phyloP scores from a whole-genome alignment of 2,888 invertebrate species.

The Neria commutata region DNA sequence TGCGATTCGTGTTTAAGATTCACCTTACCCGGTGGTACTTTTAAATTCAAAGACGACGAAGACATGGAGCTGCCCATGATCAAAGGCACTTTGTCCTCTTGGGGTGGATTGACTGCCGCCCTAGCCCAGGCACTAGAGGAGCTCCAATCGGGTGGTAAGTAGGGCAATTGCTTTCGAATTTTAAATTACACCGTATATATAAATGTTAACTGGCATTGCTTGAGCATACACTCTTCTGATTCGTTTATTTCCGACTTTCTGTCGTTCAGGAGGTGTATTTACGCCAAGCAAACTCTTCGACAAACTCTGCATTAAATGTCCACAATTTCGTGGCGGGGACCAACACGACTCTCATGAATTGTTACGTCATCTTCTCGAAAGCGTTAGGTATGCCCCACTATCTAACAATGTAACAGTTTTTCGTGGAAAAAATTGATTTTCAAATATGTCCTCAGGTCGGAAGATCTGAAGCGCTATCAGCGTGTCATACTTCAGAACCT shows the following conservation, averaged over 20 bases:
- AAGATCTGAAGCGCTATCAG: slow-evolving; percentile 81
- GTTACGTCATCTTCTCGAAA: slow-evolving; percentile 86
- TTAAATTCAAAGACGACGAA: slow-evolving; percentile 64
- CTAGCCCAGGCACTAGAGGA: slow-evolving; percentile 74
- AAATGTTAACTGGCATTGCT: too few relatives aligned
- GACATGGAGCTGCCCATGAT: slow-evolving; percentile 70
- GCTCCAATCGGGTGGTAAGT: slow-evolving; percentile 65
- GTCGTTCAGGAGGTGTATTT: slow-evolving; percentile 70
- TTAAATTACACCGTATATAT: too few relatives aligned
- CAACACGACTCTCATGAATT: slow-evolving; percentile 98
- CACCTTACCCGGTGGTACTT: slow-evolving; percentile 73
- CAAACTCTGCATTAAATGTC: slow-evolving; percentile 71
- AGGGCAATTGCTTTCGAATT: background rate
- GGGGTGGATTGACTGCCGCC: slow-evolving; percentile 72
- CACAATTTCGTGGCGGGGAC: slow-evolving; percentile 90
- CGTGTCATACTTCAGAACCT: slow-evolving; percentile 78
- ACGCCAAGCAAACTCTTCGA: slow-evolving; percentile 71
- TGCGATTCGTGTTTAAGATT: slow-evolving; percentile 59
- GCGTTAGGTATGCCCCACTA: slow-evolving; percentile 67
- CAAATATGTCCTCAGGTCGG: slow-evolving; percentile 63
- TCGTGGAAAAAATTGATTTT: background rate
- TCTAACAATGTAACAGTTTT: background rate
- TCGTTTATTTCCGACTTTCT: background rate
- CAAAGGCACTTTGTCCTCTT: slow-evolving; percentile 71
- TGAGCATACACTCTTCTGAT: too few relatives aligned